phyloP scores from a whole-genome alignment of 2,797 vertebrate genomes.

The Phoxinus dragarum region DNA sequence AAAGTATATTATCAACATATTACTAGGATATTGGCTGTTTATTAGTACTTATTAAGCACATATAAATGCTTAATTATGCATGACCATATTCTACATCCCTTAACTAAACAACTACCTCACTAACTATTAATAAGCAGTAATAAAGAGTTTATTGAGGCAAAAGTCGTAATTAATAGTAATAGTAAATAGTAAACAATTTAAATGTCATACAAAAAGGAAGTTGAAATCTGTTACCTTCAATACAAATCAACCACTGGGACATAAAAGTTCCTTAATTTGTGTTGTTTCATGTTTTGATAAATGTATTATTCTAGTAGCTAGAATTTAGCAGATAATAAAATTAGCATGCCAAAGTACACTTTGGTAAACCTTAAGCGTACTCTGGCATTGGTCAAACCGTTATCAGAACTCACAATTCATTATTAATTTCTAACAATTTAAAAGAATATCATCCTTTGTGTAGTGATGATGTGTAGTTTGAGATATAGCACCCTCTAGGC shows the following conservation, averaged over 20 bases:
- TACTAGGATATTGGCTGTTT: no score
- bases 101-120: no score
- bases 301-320: not conserved
- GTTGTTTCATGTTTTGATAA: not conserved
- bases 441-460: not conserved
- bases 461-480: slow-evolving; percentile 4
- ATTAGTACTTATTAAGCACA: no score
- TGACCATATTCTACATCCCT: no score
- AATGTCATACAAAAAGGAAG: not conserved
- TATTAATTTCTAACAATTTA: not conserved
- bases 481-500: slow-evolving; percentile 48
- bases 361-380: not conserved
- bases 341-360: not conserved
- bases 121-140: no score
- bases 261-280: not conserved
- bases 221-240: not conserved
- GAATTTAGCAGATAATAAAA: not conserved
- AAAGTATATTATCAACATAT: no score
- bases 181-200: not conserved
- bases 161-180: no score
- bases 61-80: no score
- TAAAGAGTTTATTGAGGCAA: no score
- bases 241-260: not conserved
- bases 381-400: not conserved
- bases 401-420: not conserved